A percentile compares a stretch with the other conserved stretches of the same genome.
Conservation (phyloP, 1,140 invertebrate species). For the Temnothorax longispinosus region DNA sequence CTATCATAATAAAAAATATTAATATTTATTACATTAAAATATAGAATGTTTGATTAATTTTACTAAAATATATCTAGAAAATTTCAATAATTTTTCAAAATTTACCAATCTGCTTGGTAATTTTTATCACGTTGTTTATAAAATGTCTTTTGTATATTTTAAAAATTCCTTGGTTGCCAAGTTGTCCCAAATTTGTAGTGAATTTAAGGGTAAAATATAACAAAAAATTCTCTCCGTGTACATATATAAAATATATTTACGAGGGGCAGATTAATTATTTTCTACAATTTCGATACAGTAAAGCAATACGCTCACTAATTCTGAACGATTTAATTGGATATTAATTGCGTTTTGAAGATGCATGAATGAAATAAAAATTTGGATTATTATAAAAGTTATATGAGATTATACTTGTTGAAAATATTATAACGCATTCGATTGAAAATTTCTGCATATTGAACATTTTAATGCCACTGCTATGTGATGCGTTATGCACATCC, state of each 20-base stretch:
- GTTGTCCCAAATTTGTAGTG: too few species aligned
- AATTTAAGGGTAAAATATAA: too few species aligned
- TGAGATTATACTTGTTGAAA: slow-evolving; percentile 13
- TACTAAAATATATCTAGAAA: too few species aligned
- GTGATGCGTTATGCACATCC: slow-evolving; percentile 8
- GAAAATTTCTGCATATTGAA: slow-evolving; percentile 14
- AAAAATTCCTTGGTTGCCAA: too few species aligned
- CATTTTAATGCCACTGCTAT: slow-evolving; percentile 18
- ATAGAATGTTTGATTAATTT: too few species aligned
- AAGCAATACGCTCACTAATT: background rate
- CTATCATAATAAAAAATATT: too few species aligned
- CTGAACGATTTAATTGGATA: slow-evolving; percentile 14
- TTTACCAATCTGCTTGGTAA: too few species aligned
- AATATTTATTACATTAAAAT: background rate
- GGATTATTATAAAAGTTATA: slow-evolving; percentile 14
- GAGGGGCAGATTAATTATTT: background rate
- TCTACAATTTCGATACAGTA: background rate
- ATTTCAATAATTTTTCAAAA: too few species aligned
- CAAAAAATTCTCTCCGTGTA: too few species aligned
- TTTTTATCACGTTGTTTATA: too few species aligned
- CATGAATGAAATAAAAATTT: slow-evolving; percentile 14
- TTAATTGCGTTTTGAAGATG: slow-evolving; percentile 2
- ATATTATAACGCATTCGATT: slow-evolving; percentile 6
- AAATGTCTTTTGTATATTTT: too few species aligned
- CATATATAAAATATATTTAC: background rate